These are phyloP conservation scores for Oreotrochilus melanogaster DNA, from an alignment of 2,113 vertebrate species.

Conservation along the genomic window DNA sequence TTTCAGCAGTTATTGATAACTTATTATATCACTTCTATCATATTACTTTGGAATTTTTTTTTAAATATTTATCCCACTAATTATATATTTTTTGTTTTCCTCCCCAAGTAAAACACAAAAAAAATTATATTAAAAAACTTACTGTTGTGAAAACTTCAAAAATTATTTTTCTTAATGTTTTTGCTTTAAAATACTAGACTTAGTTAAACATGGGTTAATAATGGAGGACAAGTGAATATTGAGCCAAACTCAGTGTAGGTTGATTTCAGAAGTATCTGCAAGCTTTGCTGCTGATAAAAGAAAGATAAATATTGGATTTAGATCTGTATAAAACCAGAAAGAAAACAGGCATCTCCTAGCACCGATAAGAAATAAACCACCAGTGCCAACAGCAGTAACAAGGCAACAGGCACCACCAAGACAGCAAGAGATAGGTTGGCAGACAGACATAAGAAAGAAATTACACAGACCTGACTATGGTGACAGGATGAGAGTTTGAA, in stretches of 20 bases:
- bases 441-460: constrained; percentile 50
- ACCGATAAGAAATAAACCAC: constrained; percentile 46
- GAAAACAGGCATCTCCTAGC: constrained; percentile 42
- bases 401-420: constrained; percentile 67
- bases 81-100: accelerated
- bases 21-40: background rate
- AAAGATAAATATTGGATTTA: constrained; percentile 40
- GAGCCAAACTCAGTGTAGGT: background rate
- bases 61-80: background rate
- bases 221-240: background rate
- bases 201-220: constrained; percentile 18
- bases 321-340: constrained; percentile 41
- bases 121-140: background rate
- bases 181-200: background rate
- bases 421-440: constrained; percentile 55
- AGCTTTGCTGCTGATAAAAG: constrained; percentile 35
- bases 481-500: background rate
- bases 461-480: background rate
- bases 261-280: constrained; percentile 26
- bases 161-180: background rate
- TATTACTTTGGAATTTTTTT: background rate
- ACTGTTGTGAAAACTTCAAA: background rate
- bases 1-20: background rate
- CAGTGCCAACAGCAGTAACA: constrained; percentile 39
- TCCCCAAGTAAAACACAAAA: background rate